A percentile compares a stretch with the other conserved stretches of the same genome.
phyloP scores from a whole-genome alignment of 1,140 invertebrate genomes.

The Drosophila busckii region DNA sequence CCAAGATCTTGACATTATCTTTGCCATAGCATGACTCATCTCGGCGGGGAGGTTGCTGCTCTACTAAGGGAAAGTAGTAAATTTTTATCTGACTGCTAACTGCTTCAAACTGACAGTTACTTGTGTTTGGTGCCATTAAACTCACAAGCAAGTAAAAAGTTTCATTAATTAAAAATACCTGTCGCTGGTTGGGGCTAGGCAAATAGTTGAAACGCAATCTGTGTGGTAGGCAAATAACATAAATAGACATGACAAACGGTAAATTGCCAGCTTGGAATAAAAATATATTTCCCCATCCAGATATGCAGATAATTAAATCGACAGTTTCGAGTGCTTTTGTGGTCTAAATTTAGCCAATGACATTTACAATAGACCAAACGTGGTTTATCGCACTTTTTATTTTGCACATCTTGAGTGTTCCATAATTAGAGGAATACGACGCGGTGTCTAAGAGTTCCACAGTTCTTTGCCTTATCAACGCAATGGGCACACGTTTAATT shows the following conservation, averaged over 20 bases:
- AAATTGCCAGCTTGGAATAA: constrained; percentile 46
- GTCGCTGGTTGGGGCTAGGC: constrained; percentile 12
- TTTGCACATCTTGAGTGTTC: constrained; percentile 19
- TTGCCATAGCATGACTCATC: constrained; percentile 47
- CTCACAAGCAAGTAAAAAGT: constrained; percentile 37
- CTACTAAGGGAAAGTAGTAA: constrained; percentile 1
- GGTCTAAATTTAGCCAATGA: constrained; percentile 57
- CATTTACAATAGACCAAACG: constrained; percentile 37
- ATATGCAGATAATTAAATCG: constrained; percentile 41
- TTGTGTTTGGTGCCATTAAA: constrained; percentile 53
- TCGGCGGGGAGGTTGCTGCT: not conserved
- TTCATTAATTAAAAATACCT: constrained; percentile 53
- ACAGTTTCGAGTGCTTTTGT: constrained; percentile 23
- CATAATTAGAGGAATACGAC: constrained; percentile 37
- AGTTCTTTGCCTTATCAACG: constrained; percentile 31
- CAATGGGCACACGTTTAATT: constrained; percentile 40
- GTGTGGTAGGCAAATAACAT: constrained; percentile 38
- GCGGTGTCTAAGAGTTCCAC: constrained; percentile 3
- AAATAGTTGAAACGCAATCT: constrained; percentile 20
- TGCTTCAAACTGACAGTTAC: constrained; percentile 44
- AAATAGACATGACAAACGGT: constrained; percentile 53
- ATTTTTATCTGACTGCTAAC: constrained; percentile 46
- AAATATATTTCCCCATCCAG: constrained; percentile 10
- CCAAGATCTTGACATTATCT: constrained; percentile 42
- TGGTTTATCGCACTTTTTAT: constrained; percentile 7